Conservation (phyloP, 2,797 vertebrate species). For the Megalops cyprinoides region DNA sequence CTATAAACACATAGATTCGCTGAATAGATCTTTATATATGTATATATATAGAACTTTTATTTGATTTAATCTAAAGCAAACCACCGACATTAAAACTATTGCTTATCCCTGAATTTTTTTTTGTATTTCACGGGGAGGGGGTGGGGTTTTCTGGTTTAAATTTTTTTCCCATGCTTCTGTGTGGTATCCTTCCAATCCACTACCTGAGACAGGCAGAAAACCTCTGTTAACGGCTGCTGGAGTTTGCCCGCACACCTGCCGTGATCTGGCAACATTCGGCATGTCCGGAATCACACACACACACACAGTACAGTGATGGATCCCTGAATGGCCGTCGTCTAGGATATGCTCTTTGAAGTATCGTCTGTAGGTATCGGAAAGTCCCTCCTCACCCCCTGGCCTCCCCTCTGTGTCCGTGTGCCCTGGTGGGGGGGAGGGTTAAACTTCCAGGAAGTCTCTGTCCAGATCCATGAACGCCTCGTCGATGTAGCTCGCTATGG, state of each 20-base stretch:
- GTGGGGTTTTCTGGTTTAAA: background rate
- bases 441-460: conserved; percentile 92
- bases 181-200: conserved; percentile 2
- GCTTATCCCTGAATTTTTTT: conserved; percentile 31
- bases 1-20: conserved; percentile 9
- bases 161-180: conserved; percentile 17
- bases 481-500: conserved; percentile 96
- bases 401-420: conserved; percentile 5
- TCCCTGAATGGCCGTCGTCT: conserved; percentile 64
- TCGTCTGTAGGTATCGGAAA: conserved; percentile 13
- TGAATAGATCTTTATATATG: conserved; percentile 21
- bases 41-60: conserved; percentile 12
- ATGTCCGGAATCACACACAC: conserved; percentile 26
- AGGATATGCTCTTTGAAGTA: conserved; percentile 38
- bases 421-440: conserved; percentile 56
- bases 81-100: conserved; percentile 25
- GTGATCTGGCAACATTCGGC: conserved; percentile 22
- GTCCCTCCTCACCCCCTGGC: conserved; percentile 19
- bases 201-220: background rate
- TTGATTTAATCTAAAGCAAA: conserved; percentile 16
- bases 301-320: conserved; percentile 45
- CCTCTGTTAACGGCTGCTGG: conserved; percentile 12
- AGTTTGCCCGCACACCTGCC: conserved; percentile 23
- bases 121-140: background rate
- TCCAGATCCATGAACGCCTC: conserved; percentile 97